Percentiles rank a stretch among this genome's conserved stretches.
Evolutionary conservation across 2,888 invertebrate genomes (phyloP).

Genomic region (Folsomia candida): DNA sequence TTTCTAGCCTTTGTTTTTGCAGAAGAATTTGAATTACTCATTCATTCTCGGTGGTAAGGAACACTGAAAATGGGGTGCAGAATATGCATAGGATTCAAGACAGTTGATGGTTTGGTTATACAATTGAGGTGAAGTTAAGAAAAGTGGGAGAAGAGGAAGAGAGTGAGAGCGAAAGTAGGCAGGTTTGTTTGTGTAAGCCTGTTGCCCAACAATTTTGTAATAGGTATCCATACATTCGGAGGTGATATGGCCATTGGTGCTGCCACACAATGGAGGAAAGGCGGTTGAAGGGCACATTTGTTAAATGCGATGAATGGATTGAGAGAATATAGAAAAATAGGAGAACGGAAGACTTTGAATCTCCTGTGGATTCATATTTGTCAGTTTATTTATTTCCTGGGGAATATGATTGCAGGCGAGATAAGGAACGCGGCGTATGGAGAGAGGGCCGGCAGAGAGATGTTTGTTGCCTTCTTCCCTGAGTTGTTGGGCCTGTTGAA

Average conservation of each 20-base stretch:
- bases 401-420: constrained; percentile 35
- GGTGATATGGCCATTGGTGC: too few relatives aligned
- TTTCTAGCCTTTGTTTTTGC: too few relatives aligned
- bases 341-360: constrained; percentile 27
- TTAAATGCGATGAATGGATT: constrained; percentile 29
- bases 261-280: constrained; percentile 4
- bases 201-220: too few relatives aligned
- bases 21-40: too few relatives aligned
- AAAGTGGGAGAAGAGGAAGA: not conserved
- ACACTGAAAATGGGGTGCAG: too few relatives aligned
- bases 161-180: not conserved
- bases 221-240: too few relatives aligned
- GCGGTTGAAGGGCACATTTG: constrained; percentile 11
- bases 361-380: constrained; percentile 45
- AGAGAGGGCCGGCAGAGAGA: not conserved
- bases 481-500: constrained; percentile 43
- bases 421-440: constrained; percentile 10
- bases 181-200: not conserved
- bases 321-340: constrained; percentile 27
- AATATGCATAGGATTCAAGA: too few relatives aligned
- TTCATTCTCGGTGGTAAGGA: too few relatives aligned
- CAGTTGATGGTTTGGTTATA: not conserved
- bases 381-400: constrained; percentile 47
- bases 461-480: not conserved
- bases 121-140: too few relatives aligned